Evolutionary conservation across 2,113 vertebrate genomes (phyloP), one percentile per base, ranked within the genome.

Genomic region (Columba janthina): DNA sequence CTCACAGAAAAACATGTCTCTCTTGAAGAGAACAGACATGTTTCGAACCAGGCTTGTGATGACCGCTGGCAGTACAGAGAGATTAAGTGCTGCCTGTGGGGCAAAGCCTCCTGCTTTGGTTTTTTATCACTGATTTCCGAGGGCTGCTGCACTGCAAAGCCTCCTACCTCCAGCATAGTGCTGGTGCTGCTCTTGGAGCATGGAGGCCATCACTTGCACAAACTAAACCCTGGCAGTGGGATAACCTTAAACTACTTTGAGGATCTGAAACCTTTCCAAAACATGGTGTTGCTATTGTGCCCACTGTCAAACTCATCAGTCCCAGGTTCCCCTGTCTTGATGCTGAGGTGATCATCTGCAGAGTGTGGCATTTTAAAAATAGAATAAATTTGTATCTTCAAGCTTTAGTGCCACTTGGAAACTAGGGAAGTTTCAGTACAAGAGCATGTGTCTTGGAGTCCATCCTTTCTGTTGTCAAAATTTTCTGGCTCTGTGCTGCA

Each of bases 81-180:
- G 38, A 32, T 70, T 74, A 57, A 51, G 24, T 1, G 3, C 40
- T 72, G 20, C 28, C 15, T 60, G 14, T 26, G 14, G 10, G 64
- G 24, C 12, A 61, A 65, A 75, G 58, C 40, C 1, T 2, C 50
- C 72, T 62, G 12, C 26, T 57, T 61, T 83, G 10, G 1, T 32
- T 87, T 82, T 57, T 74, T 24, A 38, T 56, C 32, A 54, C 48
- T 56, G 13, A 4, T 66, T 67, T 82, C 32, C 28, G 53, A 66
- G 26, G 50, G 51, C 15, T 81, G 64, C 26, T 65, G 26, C 36
- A 21, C 16, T 50, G 28, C 32, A 83, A 70, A 74, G 31, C 17
- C 72, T 90, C 15, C 14, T 58, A 29, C 6, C 4, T 32, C 4
- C 18, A 51, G 19, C 6, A 4, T 0, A 1, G 32, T 10, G 22